Percentiles rank a stretch among this genome's conserved stretches.
Conservation (phyloP, 2,113 vertebrate species). For the Oncorhynchus mykiss region DNA sequence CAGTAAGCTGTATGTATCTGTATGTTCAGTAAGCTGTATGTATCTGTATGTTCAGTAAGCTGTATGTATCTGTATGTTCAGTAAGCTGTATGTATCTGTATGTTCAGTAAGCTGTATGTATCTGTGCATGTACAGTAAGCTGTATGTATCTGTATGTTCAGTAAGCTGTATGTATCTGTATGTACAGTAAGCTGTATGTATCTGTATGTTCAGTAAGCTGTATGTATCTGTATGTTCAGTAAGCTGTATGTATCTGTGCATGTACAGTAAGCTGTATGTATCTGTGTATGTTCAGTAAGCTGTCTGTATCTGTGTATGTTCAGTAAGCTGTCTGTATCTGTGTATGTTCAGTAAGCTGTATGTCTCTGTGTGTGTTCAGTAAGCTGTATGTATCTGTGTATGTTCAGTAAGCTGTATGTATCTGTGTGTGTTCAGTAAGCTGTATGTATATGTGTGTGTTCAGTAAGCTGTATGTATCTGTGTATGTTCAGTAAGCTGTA, state of each 20-base stretch:
- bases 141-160: not conserved
- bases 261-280: too few species aligned
- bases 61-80: not conserved
- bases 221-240: not conserved
- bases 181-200: too few species aligned
- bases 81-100: not conserved
- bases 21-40: slow-evolving; percentile 1
- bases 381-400: not conserved
- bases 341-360: not conserved
- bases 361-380: not conserved
- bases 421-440: not conserved
- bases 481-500: not conserved
- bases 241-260: not conserved
- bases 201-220: not conserved
- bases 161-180: too few species aligned
- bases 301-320: not conserved
- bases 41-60: not conserved
- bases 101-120: slow-evolving; percentile 3
- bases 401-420: too few species aligned
- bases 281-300: slow-evolving; percentile 2
- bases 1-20: too few species aligned
- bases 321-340: not conserved
- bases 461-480: not conserved
- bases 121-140: not conserved
- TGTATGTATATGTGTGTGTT: not conserved